These are phyloP conservation scores for Sparidentex hasta DNA, from an alignment of 2,797 vertebrate genomes.

Conservation along the genomic window DNA sequence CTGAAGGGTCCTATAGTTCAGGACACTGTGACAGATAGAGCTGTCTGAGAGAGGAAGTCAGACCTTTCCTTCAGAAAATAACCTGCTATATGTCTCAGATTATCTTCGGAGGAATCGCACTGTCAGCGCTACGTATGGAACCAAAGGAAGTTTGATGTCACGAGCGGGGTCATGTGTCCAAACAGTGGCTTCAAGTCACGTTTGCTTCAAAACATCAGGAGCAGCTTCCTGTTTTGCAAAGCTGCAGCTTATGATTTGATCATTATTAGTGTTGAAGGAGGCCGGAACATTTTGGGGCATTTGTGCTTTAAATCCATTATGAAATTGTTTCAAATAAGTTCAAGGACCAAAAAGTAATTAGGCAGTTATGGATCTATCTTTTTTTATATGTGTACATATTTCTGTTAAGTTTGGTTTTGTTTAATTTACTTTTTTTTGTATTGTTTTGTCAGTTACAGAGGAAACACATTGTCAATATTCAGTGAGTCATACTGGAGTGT, in stretches of 20 bases:
- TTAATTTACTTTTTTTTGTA: background rate
- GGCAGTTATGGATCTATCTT: background rate
- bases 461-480: too few relatives aligned
- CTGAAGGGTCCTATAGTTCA: constrained; percentile 29
- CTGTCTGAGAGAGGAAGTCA: constrained; percentile 46
- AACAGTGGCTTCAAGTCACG: background rate
- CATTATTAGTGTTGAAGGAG: background rate
- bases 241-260: background rate
- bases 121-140: constrained; percentile 27
- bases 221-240: background rate
- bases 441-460: background rate
- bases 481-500: too few relatives aligned
- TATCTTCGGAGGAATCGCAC: constrained; percentile 24
- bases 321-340: background rate
- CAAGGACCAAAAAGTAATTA: background rate
- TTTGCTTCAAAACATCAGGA: background rate
- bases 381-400: too few relatives aligned
- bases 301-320: background rate
- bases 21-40: constrained; percentile 39
- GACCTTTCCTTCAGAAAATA: constrained; percentile 50
- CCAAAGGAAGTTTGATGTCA: constrained; percentile 7
- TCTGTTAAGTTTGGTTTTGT: too few relatives aligned
- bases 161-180: background rate
- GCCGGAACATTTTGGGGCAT: background rate
- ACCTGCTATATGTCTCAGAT: constrained; percentile 28